Conservation (phyloP, 2,888 invertebrate genomes). For the Apamea sordens region DNA sequence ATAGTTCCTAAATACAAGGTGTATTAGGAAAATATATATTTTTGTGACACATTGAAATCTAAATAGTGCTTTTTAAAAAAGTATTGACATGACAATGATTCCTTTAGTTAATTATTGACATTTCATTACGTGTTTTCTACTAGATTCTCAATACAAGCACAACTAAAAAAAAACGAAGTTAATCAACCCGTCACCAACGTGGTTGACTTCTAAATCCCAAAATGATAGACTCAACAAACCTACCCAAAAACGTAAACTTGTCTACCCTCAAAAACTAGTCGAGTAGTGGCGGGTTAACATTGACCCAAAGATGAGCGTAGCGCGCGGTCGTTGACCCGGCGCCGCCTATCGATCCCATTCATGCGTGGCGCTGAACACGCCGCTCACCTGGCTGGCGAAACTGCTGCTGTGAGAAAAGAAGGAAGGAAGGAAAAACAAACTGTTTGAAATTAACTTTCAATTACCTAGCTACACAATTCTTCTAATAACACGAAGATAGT, state of each 20-base stretch:
- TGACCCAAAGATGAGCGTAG: constrained; percentile 67
- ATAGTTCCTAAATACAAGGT: neutral
- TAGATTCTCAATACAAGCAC: neutral
- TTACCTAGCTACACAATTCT: neutral
- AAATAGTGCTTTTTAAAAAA: neutral
- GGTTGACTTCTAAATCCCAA: neutral
- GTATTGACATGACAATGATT: neutral
- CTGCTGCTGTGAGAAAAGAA: neutral
- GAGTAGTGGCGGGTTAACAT: constrained; percentile 64
- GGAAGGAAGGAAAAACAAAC: neutral
- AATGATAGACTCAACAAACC: neutral
- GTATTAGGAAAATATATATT: neutral
- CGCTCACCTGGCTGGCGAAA: constrained; percentile 40
- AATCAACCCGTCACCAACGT: neutral
- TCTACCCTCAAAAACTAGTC: constrained; percentile 5
- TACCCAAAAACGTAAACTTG: constrained; percentile 21
- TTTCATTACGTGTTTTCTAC: neutral
- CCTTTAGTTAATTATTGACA: neutral
- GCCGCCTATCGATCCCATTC: constrained; percentile 81
- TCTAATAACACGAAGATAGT: neutral
- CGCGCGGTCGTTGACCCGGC: constrained; percentile 70
- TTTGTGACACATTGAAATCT: neutral
- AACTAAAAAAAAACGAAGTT: neutral
- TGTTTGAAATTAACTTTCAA: neutral
- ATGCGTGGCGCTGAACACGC: constrained; percentile 62